Conservation (phyloP, 2,113 vertebrate species). For the Seriola quinqueradiata region DNA sequence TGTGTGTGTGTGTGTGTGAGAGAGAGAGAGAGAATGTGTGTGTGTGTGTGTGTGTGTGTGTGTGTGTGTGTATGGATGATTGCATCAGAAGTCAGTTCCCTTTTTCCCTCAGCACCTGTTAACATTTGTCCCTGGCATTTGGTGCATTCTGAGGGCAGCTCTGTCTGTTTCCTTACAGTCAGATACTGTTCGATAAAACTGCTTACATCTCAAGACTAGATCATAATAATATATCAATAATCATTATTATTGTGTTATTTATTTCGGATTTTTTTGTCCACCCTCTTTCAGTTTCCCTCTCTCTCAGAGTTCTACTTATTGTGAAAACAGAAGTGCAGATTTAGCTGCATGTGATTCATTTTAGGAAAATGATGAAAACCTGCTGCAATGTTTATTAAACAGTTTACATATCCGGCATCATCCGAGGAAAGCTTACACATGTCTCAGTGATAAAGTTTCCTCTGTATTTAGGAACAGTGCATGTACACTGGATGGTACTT, state of each 20-base stretch:
- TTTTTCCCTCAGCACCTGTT: constrained; percentile 75
- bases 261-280: no score
- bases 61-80: constrained; percentile 30
- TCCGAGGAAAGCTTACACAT: background rate
- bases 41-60: background rate
- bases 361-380: background rate
- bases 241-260: background rate
- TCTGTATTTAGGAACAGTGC: background rate
- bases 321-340: background rate
- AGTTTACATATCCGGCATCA: background rate
- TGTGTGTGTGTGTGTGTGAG: background rate
- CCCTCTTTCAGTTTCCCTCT: no score
- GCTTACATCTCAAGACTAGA: background rate
- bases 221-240: background rate
- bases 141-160: constrained; percentile 44
- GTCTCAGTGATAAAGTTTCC: constrained; percentile 2
- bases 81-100: constrained; percentile 53
- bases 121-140: constrained; percentile 75
- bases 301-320: background rate
- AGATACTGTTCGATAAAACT: background rate
- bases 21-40: background rate
- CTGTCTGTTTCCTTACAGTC: background rate
- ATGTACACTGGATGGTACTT: background rate
- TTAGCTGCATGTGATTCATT: background rate
- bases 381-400: background rate